Percentiles rank a stretch among this genome's conserved stretches.
Evolutionary conservation across 2,888 invertebrate species (phyloP).

Genomic region (Nudaria mundana): DNA sequence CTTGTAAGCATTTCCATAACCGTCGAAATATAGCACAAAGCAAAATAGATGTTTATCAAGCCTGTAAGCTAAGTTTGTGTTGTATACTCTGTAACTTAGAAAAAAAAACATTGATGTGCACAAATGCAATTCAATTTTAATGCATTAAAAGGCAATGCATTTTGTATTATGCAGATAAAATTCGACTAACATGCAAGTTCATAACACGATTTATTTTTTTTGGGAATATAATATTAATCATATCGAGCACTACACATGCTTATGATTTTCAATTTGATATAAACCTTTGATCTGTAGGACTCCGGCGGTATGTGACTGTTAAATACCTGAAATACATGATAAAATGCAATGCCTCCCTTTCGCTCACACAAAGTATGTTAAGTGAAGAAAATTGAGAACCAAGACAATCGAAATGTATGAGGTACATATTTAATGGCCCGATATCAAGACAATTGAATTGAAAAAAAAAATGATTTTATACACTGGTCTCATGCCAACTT

Average conservation of each 20-base stretch:
- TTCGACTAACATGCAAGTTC: constrained; percentile 59
- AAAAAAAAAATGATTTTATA: too few relatives aligned
- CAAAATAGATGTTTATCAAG: constrained; percentile 31
- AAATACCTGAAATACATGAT: constrained; percentile 90
- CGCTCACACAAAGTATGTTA: constrained; percentile 38
- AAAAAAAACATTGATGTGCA: constrained; percentile 22
- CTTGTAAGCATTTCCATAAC: constrained; percentile 51
- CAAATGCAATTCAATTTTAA: constrained; percentile 25
- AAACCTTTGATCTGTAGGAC: constrained; percentile 95
- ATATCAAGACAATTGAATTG: constrained; percentile 20
- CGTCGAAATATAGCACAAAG: constrained; percentile 50
- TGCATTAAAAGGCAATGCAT: constrained; percentile 42
- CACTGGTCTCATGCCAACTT: too few relatives aligned
- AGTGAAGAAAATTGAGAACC: constrained; percentile 25
- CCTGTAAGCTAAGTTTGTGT: constrained; percentile 27
- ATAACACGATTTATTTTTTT: too few relatives aligned
- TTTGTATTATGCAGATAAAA: constrained; percentile 40
- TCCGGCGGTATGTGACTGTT: constrained; percentile 97
- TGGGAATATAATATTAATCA: constrained; percentile 43
- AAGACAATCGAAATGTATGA: constrained; percentile 29
- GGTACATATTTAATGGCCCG: constrained; percentile 13
- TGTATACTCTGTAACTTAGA: too few relatives aligned
- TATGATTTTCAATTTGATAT: constrained; percentile 81
- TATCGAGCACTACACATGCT: constrained; percentile 73
- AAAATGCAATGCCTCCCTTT: constrained; percentile 71